Evolutionary conservation across 2,888 invertebrate species (phyloP), one percentile per base, ranked within the genome.

Genomic region (Papilio elwesi): DNA sequence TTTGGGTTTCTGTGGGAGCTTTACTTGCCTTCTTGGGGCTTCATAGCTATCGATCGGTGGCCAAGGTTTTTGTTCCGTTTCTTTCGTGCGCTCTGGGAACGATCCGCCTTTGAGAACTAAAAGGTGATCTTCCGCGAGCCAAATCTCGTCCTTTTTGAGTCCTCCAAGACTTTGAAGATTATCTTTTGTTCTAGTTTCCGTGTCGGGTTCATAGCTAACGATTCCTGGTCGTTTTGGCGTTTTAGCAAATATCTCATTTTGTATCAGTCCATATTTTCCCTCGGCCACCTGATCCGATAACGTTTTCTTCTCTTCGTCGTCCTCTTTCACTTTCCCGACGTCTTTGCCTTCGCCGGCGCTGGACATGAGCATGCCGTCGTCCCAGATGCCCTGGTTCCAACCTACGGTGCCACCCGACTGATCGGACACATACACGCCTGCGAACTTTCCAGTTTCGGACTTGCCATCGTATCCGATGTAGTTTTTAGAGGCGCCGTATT

Each of bases 271-370:
- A 89, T 98, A 98, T 90, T 98, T 98, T 57, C 98, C 98, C 85
- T 98, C 98, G 74, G 97, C 96, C 79, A 98, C 97, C 90, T 98
- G 98, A 90, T 98, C 97, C n/a, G 97, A 95, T 52, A 98, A 91
- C 7, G 97, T 97, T 87, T 98, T 98, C 86, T 96, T 96, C 47
- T 96, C 96, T 76, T 97, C 97, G 75, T 96, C 96, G 83, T 81
- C 92, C 53, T 89, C 89, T 75, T 90, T 87, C 36, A 93, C 91
- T 80, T 91, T 92, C 15, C 86, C 84, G 71, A 87, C 83, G 74
- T 94, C 94, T 79, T 95, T 96, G 8, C 96, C 96, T 76, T 95
- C 95, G 38, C 96, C 96, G 70, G 96, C 96, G 82, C 96, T 96
- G 74, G 96, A 95, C 82, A 96, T 94, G 80, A 96, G 90, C 84